Evolutionary conservation across 2,888 invertebrate species (phyloP), one percentile per base, ranked within the genome.

Genomic region (Pollenia amentaria): DNA sequence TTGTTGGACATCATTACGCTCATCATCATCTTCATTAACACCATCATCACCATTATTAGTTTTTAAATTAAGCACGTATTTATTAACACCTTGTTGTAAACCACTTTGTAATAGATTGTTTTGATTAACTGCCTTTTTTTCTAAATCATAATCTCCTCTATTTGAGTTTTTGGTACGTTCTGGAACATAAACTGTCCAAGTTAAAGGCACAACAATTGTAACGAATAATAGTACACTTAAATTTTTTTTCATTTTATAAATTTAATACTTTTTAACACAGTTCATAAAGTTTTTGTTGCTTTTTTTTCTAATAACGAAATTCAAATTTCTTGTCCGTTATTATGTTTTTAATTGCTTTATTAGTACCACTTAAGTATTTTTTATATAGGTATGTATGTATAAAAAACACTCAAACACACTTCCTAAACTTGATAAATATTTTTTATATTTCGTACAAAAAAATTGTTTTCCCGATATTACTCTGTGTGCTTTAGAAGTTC

Each of bases 11-110:
- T 85, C 80, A 87, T 81, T 46, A 84, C 81, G 78, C 88, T 76
- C 64, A 67, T 69, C 64, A 67, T 69, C 64, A 79, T 51, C 29
- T 2, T 29, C 65, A 75, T 73, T 53, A 42, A 55, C 55, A 40
- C 16, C 48, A 44, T 55, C 21, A 29, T 29, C 48, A 51, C 48
- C 21, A 29, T 29, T 42, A 51, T 14, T 44, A 64, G 64, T 64
- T 53, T 46, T 67, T 53, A 78, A 83, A 79, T 86, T 85, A 87
- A 88, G 88, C 88, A 87, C 77, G 79, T 87, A 89, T 67, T 75
- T 85, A 69, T 89, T 87, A 62, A 62, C 73, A 70, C 77, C 88
- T 80, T 79, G 46, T 42, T 46, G 70, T 40, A 60, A 46, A 60
- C 75, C 16, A 6, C n/a, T 51, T 29, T 16, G 16, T 60, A 80